phyloP scores from a whole-genome alignment of 2,113 vertebrate species.

The Lagopus muta region DNA sequence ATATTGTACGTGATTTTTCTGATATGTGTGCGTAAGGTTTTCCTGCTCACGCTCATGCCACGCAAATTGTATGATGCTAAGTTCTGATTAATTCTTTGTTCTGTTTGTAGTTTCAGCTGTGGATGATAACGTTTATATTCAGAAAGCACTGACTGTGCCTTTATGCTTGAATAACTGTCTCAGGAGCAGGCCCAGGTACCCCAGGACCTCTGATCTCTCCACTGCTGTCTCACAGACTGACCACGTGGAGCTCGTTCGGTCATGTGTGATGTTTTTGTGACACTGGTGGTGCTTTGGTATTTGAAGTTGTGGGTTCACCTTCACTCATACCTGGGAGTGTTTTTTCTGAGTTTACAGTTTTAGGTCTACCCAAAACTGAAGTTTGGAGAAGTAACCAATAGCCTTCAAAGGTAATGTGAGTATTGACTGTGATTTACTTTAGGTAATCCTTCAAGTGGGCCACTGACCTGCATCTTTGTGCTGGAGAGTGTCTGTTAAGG shows the following conservation, averaged over 20 bases:
- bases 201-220: background rate
- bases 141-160: background rate
- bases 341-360: background rate
- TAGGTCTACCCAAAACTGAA: background rate
- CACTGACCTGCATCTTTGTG: background rate
- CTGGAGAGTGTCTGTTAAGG: background rate
- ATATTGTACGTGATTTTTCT: background rate
- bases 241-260: background rate
- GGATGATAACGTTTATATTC: background rate
- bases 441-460: background rate
- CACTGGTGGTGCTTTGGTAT: background rate
- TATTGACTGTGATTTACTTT: background rate
- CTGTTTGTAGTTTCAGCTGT: background rate
- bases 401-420: background rate
- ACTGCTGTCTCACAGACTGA: background rate
- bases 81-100: constrained; percentile 5
- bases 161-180: background rate
- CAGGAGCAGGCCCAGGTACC: background rate
- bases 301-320: background rate
- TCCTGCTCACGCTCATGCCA: background rate
- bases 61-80: background rate
- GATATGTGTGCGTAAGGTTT: background rate
- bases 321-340: background rate
- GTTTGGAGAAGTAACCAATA: background rate
- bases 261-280: background rate